These are phyloP conservation scores for Diaprepes abbreviatus DNA, from an alignment of 2,888 invertebrate genomes.

Conservation along the genomic window DNA sequence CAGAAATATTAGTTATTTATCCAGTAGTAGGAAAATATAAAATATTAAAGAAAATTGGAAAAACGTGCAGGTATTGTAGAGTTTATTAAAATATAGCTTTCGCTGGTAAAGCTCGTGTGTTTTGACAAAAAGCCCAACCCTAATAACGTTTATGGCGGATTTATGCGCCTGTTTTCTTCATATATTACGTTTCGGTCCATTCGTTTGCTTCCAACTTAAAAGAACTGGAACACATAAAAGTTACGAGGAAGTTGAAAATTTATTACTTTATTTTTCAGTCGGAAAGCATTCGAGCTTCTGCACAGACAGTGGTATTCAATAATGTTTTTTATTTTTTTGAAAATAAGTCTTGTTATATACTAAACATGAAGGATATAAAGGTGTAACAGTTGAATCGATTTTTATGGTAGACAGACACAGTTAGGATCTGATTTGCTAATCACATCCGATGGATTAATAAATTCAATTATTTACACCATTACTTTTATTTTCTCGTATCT, in stretches of 20 bases:
- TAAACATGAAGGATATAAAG: too few relatives aligned
- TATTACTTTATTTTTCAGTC: slow-evolving; percentile 33
- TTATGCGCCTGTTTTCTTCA: slow-evolving; percentile 44
- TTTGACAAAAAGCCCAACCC: slow-evolving; percentile 42
- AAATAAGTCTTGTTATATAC: too few relatives aligned
- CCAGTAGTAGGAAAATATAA: background rate
- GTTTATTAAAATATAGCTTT: slow-evolving; percentile 10
- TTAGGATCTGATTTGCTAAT: too few relatives aligned
- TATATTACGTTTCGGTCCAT: slow-evolving; percentile 44
- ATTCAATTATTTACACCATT: too few relatives aligned
- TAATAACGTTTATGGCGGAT: slow-evolving; percentile 46
- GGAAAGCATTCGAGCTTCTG: background rate
- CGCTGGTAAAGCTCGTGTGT: slow-evolving; percentile 27
- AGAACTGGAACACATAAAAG: slow-evolving; percentile 35
- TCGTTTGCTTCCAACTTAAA: slow-evolving; percentile 21
- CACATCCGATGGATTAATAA: too few relatives aligned
- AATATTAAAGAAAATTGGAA: background rate
- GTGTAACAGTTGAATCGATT: too few relatives aligned
- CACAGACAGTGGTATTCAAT: background rate
- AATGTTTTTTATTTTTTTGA: too few relatives aligned
- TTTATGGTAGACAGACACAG: too few relatives aligned
- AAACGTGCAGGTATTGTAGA: background rate
- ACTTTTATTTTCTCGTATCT: too few relatives aligned
- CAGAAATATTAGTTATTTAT: too few relatives aligned
- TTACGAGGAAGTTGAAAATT: slow-evolving; percentile 25